Evolutionary conservation across 2,797 vertebrate genomes (phyloP), one percentile per base, ranked within the genome.

Genomic region (Neopelma chrysocephalum): DNA sequence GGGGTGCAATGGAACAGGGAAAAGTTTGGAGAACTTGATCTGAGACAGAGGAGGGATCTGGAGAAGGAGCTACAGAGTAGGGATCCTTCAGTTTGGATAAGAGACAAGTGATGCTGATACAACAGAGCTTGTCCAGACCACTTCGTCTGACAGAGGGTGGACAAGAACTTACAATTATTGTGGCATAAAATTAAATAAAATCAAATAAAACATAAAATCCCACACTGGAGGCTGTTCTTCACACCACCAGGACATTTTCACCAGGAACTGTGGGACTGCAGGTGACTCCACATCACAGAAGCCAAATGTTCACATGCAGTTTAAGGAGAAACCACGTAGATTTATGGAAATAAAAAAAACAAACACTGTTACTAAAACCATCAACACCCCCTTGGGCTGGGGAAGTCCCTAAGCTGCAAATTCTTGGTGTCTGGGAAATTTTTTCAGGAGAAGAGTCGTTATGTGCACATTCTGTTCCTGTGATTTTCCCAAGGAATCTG

Each of bases 321-420:
- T 68, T 42, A 43, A 73, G 43, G n/a, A 72, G 75, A 70, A 70
- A 73, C 10, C 26, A 15, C 1, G 7, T 8, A 65, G 80, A 87
- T 85, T 92, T 94, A 89, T 68, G 32, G 71, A 82, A 89, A 48
- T 34, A 82, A 86, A 83, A 17, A 5, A 4, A 31, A 21, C 2
- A 21, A 56, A n/a, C 45, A 11, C 22, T 60, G 7, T 65, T 40
- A 43, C 71, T 94, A 65, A 93, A 96, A 70, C 42, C 38, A 77
- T 70, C 82, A 91, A 47, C 84, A 75, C 79, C n/a, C 75, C 87
- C 76, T 81, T 64, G 87, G 87, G 69, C 87, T 83, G 96, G 91
- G 87, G 89, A 96, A 93, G 72, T 91, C 93, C 91, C 91, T 78
- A 26, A 75, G 65, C 87, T 94, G 76, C 65, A 88, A 71, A 91